These are phyloP conservation scores for Drosophila miranda DNA, from an alignment of 1,140 invertebrate genomes.

Conservation along the genomic window DNA sequence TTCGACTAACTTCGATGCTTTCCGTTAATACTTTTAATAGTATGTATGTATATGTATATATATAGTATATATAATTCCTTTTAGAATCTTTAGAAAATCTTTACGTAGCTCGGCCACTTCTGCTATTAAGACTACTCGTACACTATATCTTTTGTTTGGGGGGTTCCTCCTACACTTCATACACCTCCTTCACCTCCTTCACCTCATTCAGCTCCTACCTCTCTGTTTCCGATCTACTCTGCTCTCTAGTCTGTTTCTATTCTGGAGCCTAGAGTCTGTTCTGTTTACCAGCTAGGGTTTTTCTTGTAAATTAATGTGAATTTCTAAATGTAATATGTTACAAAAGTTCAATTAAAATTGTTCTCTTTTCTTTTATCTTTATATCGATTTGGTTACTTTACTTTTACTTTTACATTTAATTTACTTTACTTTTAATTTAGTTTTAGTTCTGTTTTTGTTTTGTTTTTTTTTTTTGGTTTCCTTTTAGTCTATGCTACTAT, in stretches of 20 bases:
- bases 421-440: slow-evolving; percentile 15
- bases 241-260: slow-evolving; percentile 6
- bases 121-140: slow-evolving; percentile 55
- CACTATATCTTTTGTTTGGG: slow-evolving; percentile 29
- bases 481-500: slow-evolving; percentile 18
- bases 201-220: background rate
- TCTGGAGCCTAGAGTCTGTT: slow-evolving; percentile 18
- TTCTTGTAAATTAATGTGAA: slow-evolving; percentile 53
- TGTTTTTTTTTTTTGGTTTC: slow-evolving; percentile 2
- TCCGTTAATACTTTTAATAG: slow-evolving; percentile 64
- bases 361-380: slow-evolving; percentile 17
- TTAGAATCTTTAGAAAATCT: slow-evolving; percentile 75
- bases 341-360: slow-evolving; percentile 75
- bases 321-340: slow-evolving; percentile 55
- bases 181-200: background rate
- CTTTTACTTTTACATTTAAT: slow-evolving; percentile 19
- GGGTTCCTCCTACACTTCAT: too few relatives aligned
- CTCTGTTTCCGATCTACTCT: slow-evolving; percentile 14
- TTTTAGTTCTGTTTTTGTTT: slow-evolving; percentile 12
- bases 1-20: slow-evolving; percentile 69
- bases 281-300: slow-evolving; percentile 26
- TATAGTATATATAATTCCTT: slow-evolving; percentile 64
- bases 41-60: slow-evolving; percentile 17
- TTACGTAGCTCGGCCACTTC: slow-evolving; percentile 76
- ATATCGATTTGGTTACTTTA: background rate